Evolutionary conservation across 2,797 vertebrate genomes (phyloP).

Genomic region (Poeciliopsis infans): DNA sequence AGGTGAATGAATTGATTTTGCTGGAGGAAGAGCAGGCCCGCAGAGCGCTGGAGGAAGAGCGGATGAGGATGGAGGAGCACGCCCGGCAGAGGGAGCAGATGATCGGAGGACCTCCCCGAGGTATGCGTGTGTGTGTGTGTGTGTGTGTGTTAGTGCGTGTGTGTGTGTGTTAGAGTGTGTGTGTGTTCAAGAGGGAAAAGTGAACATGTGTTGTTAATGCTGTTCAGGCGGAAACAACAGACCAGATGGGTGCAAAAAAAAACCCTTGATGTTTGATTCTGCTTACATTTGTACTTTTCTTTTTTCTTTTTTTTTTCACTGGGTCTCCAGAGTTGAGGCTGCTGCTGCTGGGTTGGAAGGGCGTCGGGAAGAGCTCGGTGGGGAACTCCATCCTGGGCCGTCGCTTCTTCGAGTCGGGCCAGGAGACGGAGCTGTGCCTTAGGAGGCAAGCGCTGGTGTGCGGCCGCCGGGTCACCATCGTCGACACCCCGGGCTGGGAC

Average conservation of each 20-base stretch:
- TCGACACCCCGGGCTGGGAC: conserved; percentile 85
- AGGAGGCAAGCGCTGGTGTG: conserved; percentile 77
- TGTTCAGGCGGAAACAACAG: conserved; percentile 21
- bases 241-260: neutral
- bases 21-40: conserved; percentile 74
- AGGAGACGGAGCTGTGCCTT: conserved; percentile 79
- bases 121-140: conserved; percentile 45
- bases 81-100: conserved; percentile 76
- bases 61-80: conserved; percentile 77
- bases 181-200: neutral
- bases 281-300: neutral
- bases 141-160: no score
- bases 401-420: conserved; percentile 77
- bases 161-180: neutral
- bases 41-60: conserved; percentile 76
- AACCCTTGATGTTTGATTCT: neutral
- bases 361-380: conserved; percentile 82
- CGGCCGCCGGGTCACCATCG: conserved; percentile 80
- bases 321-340: conserved; percentile 73
- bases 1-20: conserved; percentile 79
- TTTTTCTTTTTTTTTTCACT: neutral
- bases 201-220: conserved; percentile 12
- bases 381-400: conserved; percentile 82
- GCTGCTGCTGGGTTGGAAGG: conserved; percentile 82
- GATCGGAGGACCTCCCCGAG: conserved; percentile 83